Evolutionary conservation across 1,140 invertebrate genomes (phyloP), one percentile per base, ranked within the genome.

Genomic region (Lordiphosa stackelbergi): DNA sequence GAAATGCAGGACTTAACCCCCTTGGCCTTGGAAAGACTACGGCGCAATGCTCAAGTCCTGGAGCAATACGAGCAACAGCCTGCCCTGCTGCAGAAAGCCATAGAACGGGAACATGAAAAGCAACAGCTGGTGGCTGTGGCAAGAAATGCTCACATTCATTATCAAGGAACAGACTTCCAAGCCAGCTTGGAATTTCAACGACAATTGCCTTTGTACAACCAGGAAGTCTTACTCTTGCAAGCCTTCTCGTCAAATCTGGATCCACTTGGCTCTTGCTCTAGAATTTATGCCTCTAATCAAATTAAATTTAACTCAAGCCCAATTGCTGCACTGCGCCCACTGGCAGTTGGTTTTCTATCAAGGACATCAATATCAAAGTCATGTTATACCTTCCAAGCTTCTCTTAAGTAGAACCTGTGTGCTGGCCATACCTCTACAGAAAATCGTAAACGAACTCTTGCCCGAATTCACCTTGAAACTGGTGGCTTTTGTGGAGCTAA

Each of bases 71-170:
- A 68, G 16, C 28, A 56, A 3, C 52, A 71, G 8, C 72, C 74
- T 3, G 10, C n/a, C 16, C 40, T 56, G 0, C 47, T 86, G 1
- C 37, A 56, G 53, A 41, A 46, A 34, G 51, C 57, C 0, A 53
- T 86, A n/a, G 48, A 81, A 10, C 35, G 35, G 4, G 84, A 86
- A 35, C 63, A 59, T 13, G 43, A 72, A 43, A 78, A 77, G 5
- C 84, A 86, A 38, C 69, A 86, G 35, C 40, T 86, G 0, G 41
- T 86, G 10, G 63, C 74, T 2, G 52, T 86, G 11, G 57, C 53
- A 5, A 57, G 40, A 12, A 66, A 70, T 45, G 34, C 36, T 5
- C 5, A 55, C 1, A 47, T 46, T 5, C 35, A 53, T 4, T 45
- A 43, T 5, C 35, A 53, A 2, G 13, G 12, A 2, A 36, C 36